Base-by-base conservation (phyloP, 2,888 invertebrate species). In the Trichopria drosophilae region DNA sequence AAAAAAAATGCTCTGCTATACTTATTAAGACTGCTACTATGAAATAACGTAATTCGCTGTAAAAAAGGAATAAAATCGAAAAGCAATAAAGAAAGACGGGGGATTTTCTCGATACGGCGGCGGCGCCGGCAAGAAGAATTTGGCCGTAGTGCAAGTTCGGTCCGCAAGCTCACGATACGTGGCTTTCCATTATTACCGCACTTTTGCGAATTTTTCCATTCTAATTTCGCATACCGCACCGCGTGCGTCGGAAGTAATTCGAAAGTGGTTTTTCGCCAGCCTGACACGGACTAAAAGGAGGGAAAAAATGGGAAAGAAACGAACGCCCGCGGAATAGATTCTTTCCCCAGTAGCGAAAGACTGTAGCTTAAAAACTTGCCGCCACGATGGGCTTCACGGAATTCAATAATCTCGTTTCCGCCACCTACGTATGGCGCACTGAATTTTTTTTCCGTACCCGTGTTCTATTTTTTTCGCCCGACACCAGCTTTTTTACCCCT, bases 331-430 rank as follows among this genome's bases (percentile, higher is more conserved):
- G n/a, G n/a, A n/a, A n/a, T n/a, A n/a, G n/a, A n/a, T n/a, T n/a
- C n/a, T n/a, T n/a, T n/a, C n/a, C n/a, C n/a, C n/a, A n/a, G n/a
- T n/a, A n/a, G n/a, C n/a, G n/a, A n/a, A n/a, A n/a, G n/a, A n/a
- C n/a, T n/a, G n/a, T n/a, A 9, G 51, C 39, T 39, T 39, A 39
- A 51, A n/a, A 52, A 40, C 44, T 29, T 15, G 34, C 13, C 3
- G 19, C 3, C 10, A 3, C 37, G 39, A 40, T 46, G 35, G n/a
- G 46, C 42, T 24, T 44, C 41, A 41, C 26, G 48, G 48, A 55
- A 51, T 51, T 48, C 51, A 51, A 51, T 55, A 55, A 55, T 48
- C 48, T 51, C 43, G 39, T 41, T 37, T 41, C 18, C n/a, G 9
- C 5, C 3, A 29, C 37, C 32, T 40, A 10, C 40, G n/a, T 16